These are phyloP conservation scores for Morpho achilles DNA, from an alignment of 2,888 invertebrate genomes.

Conservation along the genomic window DNA sequence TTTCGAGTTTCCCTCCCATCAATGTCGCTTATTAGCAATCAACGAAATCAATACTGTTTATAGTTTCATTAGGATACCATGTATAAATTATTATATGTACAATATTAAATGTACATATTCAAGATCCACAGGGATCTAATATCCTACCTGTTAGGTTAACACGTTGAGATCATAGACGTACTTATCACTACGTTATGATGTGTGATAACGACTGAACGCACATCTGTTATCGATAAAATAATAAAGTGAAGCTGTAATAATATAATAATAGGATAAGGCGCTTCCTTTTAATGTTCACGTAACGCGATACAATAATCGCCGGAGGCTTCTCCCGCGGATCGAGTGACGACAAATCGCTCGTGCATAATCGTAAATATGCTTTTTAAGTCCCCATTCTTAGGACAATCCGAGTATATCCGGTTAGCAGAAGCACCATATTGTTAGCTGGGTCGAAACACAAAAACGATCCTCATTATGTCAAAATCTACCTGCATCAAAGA, in stretches of 20 bases:
- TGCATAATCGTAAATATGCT: conserved; percentile 73
- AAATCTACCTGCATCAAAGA: conserved; percentile 35
- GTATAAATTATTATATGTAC: too few relatives aligned
- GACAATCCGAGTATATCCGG: conserved; percentile 68
- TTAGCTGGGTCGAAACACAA: conserved; percentile 50
- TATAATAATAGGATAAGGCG: conserved; percentile 13
- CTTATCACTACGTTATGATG: too few relatives aligned
- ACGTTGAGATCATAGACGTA: too few relatives aligned
- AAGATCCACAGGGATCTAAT: too few relatives aligned
- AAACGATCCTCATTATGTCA: conserved; percentile 59
- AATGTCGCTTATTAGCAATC: too few relatives aligned
- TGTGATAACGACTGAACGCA: neutral
- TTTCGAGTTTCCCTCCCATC: too few relatives aligned
- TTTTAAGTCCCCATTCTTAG: conserved; percentile 60
- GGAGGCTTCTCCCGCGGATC: conserved; percentile 59
- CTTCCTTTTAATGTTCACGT: conserved; percentile 34
- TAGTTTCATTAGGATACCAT: too few relatives aligned
- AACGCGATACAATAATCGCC: conserved; percentile 68
- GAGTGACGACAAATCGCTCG: conserved; percentile 73
- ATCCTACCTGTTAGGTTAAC: too few relatives aligned
- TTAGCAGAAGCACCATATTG: conserved; percentile 58
- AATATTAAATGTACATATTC: too few relatives aligned
- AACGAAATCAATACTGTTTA: too few relatives aligned
- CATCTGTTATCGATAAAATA: neutral
- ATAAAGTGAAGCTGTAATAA: neutral